phyloP scores from a whole-genome alignment of 2,888 invertebrate species.

The Horisme vitalbata region DNA sequence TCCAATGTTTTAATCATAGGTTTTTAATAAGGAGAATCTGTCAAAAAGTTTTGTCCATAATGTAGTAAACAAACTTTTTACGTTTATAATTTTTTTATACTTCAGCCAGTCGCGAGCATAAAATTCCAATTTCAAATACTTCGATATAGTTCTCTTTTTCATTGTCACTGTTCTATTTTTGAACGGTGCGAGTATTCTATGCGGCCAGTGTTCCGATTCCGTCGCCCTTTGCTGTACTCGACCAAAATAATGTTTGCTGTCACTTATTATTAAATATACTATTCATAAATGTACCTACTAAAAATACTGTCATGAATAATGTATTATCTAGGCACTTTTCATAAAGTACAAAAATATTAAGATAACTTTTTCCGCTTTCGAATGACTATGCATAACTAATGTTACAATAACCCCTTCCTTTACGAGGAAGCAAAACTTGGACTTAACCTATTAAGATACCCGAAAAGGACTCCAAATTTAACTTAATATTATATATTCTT shows the following conservation, averaged over 20 bases:
- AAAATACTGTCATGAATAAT: neutral
- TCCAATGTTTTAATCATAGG: no score
- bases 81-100: no score
- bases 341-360: no score
- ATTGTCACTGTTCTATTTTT: slow-evolving; percentile 62
- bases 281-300: slow-evolving; percentile 3
- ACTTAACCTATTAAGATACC: neutral
- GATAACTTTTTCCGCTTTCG: no score
- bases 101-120: slow-evolving; percentile 13
- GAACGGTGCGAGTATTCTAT: slow-evolving; percentile 45
- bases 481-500: neutral
- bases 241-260: slow-evolving; percentile 31
- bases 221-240: slow-evolving; percentile 46
- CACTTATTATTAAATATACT: slow-evolving; percentile 10
- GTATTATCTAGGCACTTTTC: neutral
- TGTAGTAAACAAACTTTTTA: no score
- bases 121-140: slow-evolving; percentile 42
- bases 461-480: neutral
- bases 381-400: no score
- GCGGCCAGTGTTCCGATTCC: slow-evolving; percentile 47
- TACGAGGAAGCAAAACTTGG: slow-evolving; percentile 8
- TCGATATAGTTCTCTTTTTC: slow-evolving; percentile 46
- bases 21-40: no score
- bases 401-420: neutral
- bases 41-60: no score